Conservation (phyloP, 2,888 invertebrate genomes). For the Pemphredon lugubris region DNA sequence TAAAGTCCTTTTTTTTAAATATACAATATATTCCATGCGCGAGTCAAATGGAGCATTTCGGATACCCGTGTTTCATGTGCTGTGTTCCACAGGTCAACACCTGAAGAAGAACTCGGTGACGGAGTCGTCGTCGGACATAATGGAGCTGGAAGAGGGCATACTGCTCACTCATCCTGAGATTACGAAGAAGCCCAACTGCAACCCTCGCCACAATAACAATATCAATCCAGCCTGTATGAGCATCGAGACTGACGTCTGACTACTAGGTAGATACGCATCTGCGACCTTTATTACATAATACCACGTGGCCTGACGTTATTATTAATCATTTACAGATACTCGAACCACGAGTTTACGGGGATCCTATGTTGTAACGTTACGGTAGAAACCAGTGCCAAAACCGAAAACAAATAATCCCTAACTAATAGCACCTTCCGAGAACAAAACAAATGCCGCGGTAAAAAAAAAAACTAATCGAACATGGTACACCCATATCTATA, state of each 20-base stretch:
- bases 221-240: slow-evolving; percentile 90
- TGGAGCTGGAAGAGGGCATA: slow-evolving; percentile 95
- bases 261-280: slow-evolving; percentile 89
- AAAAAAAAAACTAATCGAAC: neutral
- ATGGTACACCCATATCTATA: too few relatives aligned
- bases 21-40: neutral
- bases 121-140: slow-evolving; percentile 94
- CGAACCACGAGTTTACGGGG: too few relatives aligned
- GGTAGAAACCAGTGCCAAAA: neutral
- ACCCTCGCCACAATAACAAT: slow-evolving; percentile 89
- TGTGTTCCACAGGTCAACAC: slow-evolving; percentile 87
- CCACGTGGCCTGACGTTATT: too few relatives aligned
- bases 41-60: neutral
- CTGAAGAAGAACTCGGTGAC: slow-evolving; percentile 94
- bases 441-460: neutral
- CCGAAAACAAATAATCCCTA: too few relatives aligned
- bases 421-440: too few relatives aligned
- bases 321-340: too few relatives aligned
- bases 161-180: slow-evolving; percentile 85
- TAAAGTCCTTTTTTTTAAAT: too few relatives aligned
- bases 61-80: neutral
- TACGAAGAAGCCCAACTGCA: slow-evolving; percentile 88
- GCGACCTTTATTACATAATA: too few relatives aligned
- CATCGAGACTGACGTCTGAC: slow-evolving; percentile 98
- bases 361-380: neutral